Base-by-base conservation (phyloP, 2,113 vertebrate species). In the Stigmatopora argus region DNA sequence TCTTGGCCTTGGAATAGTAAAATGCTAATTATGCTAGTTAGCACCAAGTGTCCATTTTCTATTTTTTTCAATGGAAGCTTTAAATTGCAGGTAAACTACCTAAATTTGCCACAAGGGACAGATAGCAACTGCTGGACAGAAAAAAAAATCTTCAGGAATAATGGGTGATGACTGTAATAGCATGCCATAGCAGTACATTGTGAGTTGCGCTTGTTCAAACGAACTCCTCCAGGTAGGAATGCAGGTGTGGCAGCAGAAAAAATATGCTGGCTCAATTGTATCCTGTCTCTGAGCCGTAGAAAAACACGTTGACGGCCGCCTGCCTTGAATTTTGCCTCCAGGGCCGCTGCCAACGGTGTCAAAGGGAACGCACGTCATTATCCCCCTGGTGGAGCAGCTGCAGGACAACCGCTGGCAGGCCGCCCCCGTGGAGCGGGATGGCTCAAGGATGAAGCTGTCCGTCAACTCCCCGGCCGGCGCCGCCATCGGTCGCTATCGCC, bases 401-500 rank as follows among this genome's bases (percentile, higher is more conserved):
- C 57, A 83, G 69, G 91, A 88, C 3, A 66, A 71, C 0, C 60
- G 85, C 9, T 97, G 95, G 95, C 91, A 90, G 55, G 94, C 92
- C 34, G 88, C 90, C 14, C 70, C 93, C 1, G 79, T 72, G 13
- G 84, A 87, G 9, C 71, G 82, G 57, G 85, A 66, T 0, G 78
- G 75, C 41, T 81, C 81, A 47, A 84, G 71, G 46, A 65, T 94
- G 13, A 73, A 62, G 59, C 77, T 95, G 10, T 84, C 86, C 0
- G 77, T 97, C 26, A 88, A 88, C 48, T 92, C 91, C 1, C 75
- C 88, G 0, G 72, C 93, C 19, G 83, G 64, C 0, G 92, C 94
- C 0, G 70, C 88, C 71, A 83, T 96, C 0, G 94, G 94, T 53
- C 89, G 82, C 62, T 97, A 96, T 79, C 85, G 90, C 1, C 88